Percentiles rank a stretch among this genome's conserved stretches.
These are phyloP conservation scores for Prunella himalayana DNA, from an alignment of 2,113 vertebrate species.

Conservation along the genomic window DNA sequence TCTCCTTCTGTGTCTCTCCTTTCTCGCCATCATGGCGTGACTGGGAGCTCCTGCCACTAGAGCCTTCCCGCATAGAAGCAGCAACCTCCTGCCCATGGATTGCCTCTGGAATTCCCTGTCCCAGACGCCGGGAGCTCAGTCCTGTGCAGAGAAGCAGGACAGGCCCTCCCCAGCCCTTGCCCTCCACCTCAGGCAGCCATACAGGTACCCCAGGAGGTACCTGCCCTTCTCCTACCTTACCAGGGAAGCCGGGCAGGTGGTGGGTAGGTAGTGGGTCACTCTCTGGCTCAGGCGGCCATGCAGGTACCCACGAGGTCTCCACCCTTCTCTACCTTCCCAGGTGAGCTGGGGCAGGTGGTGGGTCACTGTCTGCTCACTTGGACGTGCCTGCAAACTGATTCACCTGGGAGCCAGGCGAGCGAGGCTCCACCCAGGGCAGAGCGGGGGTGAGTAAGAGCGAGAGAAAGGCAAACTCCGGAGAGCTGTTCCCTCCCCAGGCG, in stretches of 20 bases:
- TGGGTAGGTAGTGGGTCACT: background rate
- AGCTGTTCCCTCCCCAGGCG: slow-evolving; percentile 45
- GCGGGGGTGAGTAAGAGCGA: slow-evolving; percentile 56
- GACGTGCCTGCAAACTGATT: slow-evolving; percentile 44
- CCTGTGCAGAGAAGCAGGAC: accelerated
- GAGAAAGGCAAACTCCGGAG: slow-evolving; percentile 50
- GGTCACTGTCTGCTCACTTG: background rate
- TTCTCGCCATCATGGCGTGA: background rate
- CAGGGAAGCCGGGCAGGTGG: background rate
- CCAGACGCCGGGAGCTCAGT: background rate
- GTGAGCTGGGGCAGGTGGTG: slow-evolving; percentile 33
- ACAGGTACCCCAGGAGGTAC: background rate
- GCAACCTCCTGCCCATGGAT: background rate
- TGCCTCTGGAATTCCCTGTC: background rate
- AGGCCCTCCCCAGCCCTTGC: background rate
- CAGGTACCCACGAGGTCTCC: background rate
- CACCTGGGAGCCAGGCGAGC: slow-evolving; percentile 17
- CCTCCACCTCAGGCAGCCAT: accelerated
- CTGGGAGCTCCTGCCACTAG: background rate
- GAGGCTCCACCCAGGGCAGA: slow-evolving; percentile 61
- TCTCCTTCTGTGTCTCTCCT: background rate
- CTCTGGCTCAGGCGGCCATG: background rate
- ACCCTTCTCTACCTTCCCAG: slow-evolving; percentile 16
- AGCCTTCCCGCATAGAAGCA: accelerated
- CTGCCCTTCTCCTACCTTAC: slow-evolving; percentile 42